A percentile compares a stretch with the other conserved stretches of the same genome.
These are phyloP conservation scores for Balaenoptera acutorostrata DNA, from an alignment of 2,113 vertebrate species.

Conservation along the genomic window DNA sequence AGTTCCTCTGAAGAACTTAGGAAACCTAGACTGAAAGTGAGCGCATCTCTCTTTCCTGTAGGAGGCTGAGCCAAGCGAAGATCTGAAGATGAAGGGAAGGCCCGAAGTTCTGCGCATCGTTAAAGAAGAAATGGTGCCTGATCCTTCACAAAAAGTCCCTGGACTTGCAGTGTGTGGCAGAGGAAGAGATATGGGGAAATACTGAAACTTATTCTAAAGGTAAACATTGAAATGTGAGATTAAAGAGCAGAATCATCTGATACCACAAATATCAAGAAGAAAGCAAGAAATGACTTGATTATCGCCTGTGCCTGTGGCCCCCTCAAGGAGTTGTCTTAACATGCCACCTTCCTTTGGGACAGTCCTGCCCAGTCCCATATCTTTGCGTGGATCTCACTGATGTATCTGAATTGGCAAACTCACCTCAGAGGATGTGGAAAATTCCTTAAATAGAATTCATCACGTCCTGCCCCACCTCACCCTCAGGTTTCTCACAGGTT, in stretches of 20 bases:
- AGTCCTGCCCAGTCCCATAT: constrained; percentile 36
- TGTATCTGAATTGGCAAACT: constrained; percentile 21
- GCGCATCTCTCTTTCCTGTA: not conserved
- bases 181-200: not conserved
- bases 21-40: not conserved
- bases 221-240: constrained; percentile 13
- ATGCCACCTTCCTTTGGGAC: constrained; percentile 32
- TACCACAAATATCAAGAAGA: not conserved
- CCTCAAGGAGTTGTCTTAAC: constrained; percentile 43
- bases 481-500: not conserved
- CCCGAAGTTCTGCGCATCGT: not conserved
- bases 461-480: not conserved
- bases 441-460: constrained; percentile 46
- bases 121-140: not conserved
- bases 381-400: constrained; percentile 39
- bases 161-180: not conserved
- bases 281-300: constrained; percentile 67
- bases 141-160: not conserved
- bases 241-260: constrained; percentile 38
- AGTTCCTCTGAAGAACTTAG: not conserved
- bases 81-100: not conserved
- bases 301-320: constrained; percentile 37
- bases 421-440: constrained; percentile 2
- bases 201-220: not conserved
- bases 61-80: not conserved